A percentile compares a stretch with the other conserved stretches of the same genome.
Evolutionary conservation across 37 sponge, comb jelly and placozoan genomes (phyloP).

Genomic region (Lycopodina hypogea): DNA sequence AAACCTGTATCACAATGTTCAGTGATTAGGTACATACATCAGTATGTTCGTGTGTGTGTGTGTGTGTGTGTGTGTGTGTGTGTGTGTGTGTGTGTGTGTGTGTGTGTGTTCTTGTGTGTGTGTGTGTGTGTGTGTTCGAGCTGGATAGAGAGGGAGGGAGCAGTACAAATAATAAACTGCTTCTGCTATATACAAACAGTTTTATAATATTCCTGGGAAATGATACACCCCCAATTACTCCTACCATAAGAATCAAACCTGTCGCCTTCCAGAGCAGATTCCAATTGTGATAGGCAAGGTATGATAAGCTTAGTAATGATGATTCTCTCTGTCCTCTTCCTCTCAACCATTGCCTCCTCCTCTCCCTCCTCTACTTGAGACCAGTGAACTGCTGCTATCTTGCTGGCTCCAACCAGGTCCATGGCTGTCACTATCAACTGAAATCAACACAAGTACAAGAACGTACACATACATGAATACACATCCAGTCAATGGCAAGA

Average conservation of each 20-base stretch:
- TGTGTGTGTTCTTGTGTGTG: no score
- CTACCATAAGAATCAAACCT: conserved; percentile 37
- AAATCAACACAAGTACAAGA: neutral
- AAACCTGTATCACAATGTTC: conserved; percentile 62
- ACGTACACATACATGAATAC: no score
- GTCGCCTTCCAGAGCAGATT: conserved; percentile 21
- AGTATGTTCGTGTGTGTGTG: no score
- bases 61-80: no score
- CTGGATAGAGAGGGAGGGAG: no score
- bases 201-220: no score
- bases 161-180: no score
- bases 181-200: no score
- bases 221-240: neutral
- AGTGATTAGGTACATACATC: no score
- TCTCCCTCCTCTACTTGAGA: conserved; percentile 33
- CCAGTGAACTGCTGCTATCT: conserved; percentile 1
- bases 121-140: no score
- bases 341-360: conserved; percentile 6
- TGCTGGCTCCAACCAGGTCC: conserved; percentile 29
- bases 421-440: conserved; percentile 37
- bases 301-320: conserved; percentile 29
- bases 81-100: no score
- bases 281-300: conserved; percentile 31
- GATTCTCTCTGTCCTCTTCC: conserved; percentile 10
- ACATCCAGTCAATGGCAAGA: neutral